These are phyloP conservation scores for Naja naja DNA, from an alignment of 2,113 vertebrate species.

Conservation along the genomic window DNA sequence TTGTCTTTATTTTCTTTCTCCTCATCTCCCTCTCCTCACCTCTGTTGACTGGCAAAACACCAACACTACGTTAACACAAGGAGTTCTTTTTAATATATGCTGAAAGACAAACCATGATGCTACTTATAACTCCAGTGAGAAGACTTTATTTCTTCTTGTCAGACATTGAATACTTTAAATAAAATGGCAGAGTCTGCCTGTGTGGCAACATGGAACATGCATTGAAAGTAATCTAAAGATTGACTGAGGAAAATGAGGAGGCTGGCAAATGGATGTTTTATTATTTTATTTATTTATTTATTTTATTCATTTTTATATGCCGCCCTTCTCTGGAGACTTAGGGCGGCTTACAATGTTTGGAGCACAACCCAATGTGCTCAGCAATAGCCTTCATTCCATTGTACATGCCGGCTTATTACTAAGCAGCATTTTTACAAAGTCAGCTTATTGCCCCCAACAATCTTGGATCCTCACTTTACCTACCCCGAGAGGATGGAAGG, in stretches of 20 bases:
- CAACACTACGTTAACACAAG: constrained; percentile 48
- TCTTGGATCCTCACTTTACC: too few relatives aligned
- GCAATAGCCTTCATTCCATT: too few relatives aligned
- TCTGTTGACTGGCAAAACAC: constrained; percentile 48
- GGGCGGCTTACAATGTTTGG: too few relatives aligned
- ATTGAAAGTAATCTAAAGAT: background rate
- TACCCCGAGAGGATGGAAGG: too few relatives aligned
- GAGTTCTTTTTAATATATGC: constrained; percentile 31
- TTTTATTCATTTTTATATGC: too few relatives aligned
- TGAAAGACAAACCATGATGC: constrained; percentile 39
- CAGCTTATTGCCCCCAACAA: too few relatives aligned
- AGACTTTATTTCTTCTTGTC: constrained; percentile 56
- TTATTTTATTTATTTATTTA: too few relatives aligned
- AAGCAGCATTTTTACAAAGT: too few relatives aligned
- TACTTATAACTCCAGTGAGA: constrained; percentile 62
- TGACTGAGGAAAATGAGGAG: background rate
- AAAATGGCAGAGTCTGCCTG: background rate
- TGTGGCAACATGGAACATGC: constrained; percentile 3
- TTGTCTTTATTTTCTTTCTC: constrained; percentile 13
- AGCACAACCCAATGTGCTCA: too few relatives aligned
- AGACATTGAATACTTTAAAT: constrained; percentile 1
- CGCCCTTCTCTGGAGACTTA: too few relatives aligned
- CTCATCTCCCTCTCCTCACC: background rate
- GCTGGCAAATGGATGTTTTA: background rate
- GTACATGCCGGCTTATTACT: too few relatives aligned